Evolutionary conservation across 2,113 vertebrate genomes (phyloP), one percentile per base, ranked within the genome.

Genomic region (Zosterops japonicus): DNA sequence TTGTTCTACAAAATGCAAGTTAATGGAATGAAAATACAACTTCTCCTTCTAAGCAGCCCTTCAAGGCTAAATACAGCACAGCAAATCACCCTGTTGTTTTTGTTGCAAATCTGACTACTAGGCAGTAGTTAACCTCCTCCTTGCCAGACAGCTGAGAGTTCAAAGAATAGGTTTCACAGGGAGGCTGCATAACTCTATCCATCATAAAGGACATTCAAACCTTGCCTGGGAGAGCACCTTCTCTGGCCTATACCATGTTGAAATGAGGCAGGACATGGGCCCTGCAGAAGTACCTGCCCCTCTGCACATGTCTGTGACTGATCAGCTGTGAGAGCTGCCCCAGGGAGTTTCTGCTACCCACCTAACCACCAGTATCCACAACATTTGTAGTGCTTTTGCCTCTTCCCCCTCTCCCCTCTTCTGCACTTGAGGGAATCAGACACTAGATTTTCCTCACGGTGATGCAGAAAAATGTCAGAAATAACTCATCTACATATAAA

Each of bases 161-260:
- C 25, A 46, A 0, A n/a, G 13, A 65, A 82, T 8, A 74, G 31
- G 35, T 27, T 57, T 29, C 0, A 0, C 47, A 55, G 27, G n/a
- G 19, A 84, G 14, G 27, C 12, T 63, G 7, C 22, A 10, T 14
- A 55, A 8, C 14, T 93, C 18, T 25, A n/a, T 17, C n/a, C 52
- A 33, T 6, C 52, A 33, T 6, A 33, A 82, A 59, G 23, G 41
- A 33, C 47, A n/a, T 1, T 3, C 42, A 46, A 33, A 69, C 52
- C 14, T 36, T 70, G 24, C 19, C 36, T 46, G 12, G 18, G 78
- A 57, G 17, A 82, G 36, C 64, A 78, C 10, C 12, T 81, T 24
- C 39, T 44, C 29, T 52, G 11, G 7, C 7, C 41, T 76, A 7
- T 1, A 1, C 13, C 29, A 17, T 3, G 1, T 0, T 14, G 36